phyloP scores from a whole-genome alignment of 2,888 invertebrate genomes.

The Lepidochrysops patricia region DNA sequence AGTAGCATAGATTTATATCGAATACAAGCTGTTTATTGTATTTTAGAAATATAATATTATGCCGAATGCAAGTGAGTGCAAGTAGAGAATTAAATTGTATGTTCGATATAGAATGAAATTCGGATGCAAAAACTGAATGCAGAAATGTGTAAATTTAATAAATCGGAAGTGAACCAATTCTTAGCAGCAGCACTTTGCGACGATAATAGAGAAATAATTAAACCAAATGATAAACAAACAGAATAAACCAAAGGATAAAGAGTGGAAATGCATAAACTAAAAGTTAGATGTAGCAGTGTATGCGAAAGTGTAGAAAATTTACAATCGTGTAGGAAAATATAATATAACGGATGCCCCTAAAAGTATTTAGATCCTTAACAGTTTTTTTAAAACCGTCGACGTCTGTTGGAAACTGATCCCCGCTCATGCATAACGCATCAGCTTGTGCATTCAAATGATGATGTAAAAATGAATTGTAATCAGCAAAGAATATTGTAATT shows the following conservation, averaged over 20 bases:
- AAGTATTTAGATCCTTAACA: conserved; percentile 15
- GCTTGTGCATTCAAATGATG: conserved; percentile 21
- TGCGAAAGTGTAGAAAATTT: not conserved
- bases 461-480: conserved; percentile 19
- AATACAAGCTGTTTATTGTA: no score
- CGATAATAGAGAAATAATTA: no score
- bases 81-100: no score
- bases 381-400: conserved; percentile 16
- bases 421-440: conserved; percentile 25
- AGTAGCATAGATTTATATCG: no score
- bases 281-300: not conserved
- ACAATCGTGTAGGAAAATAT: not conserved
- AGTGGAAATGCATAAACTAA: not conserved
- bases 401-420: conserved; percentile 20
- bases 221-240: not conserved
- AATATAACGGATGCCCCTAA: conserved; percentile 1
- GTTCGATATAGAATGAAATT: no score
- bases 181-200: no score
- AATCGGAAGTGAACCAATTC: no score
- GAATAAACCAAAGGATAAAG: no score
- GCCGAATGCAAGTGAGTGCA: no score
- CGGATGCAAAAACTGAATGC: no score
- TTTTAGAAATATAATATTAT: no score
- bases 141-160: no score
- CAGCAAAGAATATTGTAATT: conserved; percentile 19